Base-by-base conservation (phyloP, 2,888 invertebrate genomes). In the Drosophila testacea region DNA sequence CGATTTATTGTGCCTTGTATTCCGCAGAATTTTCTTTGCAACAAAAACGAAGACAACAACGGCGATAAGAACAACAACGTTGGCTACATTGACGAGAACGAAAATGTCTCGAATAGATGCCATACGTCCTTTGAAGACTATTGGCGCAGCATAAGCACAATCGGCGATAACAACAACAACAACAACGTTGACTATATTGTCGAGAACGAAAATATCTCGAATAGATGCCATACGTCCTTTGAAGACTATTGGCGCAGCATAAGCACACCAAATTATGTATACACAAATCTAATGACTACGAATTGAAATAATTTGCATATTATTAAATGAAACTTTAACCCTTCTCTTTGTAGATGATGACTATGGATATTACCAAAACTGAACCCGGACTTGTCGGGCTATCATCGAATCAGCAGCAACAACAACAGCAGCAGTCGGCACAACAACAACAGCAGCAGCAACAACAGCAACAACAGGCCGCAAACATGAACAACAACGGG, bases 321-420 rank as follows among this genome's bases (percentile, higher is more conserved):
- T 16, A 16, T 16, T 16, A 16, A 16, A 16, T 16, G 16, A 16
- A 16, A 16, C 16, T 22, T 22, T 2, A 22, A 22, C 22, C 22
- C 22, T 6, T 32, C 50, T 44, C 9, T 56, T 67, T 81, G 4
- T 63, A 92, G 92, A 95, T 94, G 95, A 95, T 96, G 95, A 96
- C 96, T 94, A 97, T 97, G 97, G 97, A 97, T 94, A 96, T 96
- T 92, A 95, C 95, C 92, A 97, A 97, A 94, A 95, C 96, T 91
- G 95, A 95, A 93, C 93, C 94, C 92, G 91, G 91, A 72, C 88
- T 83, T 56, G 91, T 92, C 89, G 92, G 93, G 83, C 84, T 88
- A 56, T 69, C 88, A 87, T 93, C 93, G 59, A 91, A 88, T 71
- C 90, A 81, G 59, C 83, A 81, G 52, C 85, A 72, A 34, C 69